Evolutionary conservation across 1,140 invertebrate species (phyloP), one percentile per base, ranked within the genome.

Genomic region (Neuroterus valhalla): DNA sequence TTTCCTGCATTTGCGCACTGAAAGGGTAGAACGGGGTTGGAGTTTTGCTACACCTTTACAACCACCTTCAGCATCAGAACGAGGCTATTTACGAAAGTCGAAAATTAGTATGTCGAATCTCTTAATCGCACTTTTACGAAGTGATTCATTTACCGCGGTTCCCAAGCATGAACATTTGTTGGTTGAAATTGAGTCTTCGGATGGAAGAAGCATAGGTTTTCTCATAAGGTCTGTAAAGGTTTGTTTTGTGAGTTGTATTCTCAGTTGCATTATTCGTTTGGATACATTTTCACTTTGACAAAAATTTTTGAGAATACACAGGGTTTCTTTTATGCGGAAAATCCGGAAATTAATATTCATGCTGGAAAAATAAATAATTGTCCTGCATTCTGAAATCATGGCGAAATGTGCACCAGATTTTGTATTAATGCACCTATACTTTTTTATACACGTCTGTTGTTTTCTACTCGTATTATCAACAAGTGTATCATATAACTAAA

Each of bases 111-210:
- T 87, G 82, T 84, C 82, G 48, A 78, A 69, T 46, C 68, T 86
- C 72, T 86, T 84, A 68, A 66, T 82, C 46, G 74, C 77, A 70
- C 72, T 78, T 21, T 71, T 84, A 70, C 79, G 83, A 43, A 87
- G 83, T 84, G 79, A 84, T 44, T 75, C 88, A 21, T 79, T 86
- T 66, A 76, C 55, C 12, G 79, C 83, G 72, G 84, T 81, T 73
- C 88, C 89, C 2, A 91, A 91, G 76, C 86, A 90, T 81, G 90
- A 94, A 77, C 92, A 93, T 81, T 88, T 94, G 68, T 85, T 94
- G 6, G 90, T 91, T 82, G 93, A 94, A 87, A 89, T 94, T 76
- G 93, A 94, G 87, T 92, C 92, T 43, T 92, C 92, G 44, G 93
- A 94, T 85, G 91, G 91, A 26, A 92, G 91, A 81, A 92, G 91